Evolutionary conservation across 2,888 invertebrate genomes (phyloP), one percentile per base, ranked within the genome.

Genomic region (Ariolimax columbianus): DNA sequence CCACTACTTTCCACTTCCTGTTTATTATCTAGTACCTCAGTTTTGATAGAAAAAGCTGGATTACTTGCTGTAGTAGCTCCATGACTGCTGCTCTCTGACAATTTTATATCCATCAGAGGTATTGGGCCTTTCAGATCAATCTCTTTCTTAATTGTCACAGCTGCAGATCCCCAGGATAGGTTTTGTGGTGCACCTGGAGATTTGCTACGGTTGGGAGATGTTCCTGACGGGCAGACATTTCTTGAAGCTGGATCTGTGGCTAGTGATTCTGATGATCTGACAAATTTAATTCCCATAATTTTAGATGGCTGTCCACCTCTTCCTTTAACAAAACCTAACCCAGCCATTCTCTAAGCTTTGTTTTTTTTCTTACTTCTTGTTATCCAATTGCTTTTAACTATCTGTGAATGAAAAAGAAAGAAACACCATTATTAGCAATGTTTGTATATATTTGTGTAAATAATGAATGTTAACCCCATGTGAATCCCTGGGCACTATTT

Each of bases 251-350:
- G 17, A n/a, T n/a, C 30, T 77, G 51, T 26, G 43, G 51, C 33
- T 9, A 55, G 33, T 6, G 51, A 7, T 38, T 79, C 79, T 38
- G 79, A 63, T 23, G 79, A 59, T 40, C 70, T 81, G 63, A 81
- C 70, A 70, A 81, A 81, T 51, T 70, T 43, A 26, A 81, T 81
- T 26, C 79, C 79, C n/a, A n/a, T n/a, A n/a, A n/a, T n/a, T n/a
- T n/a, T n/a, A n/a, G n/a, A n/a, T n/a, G n/a, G n/a, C n/a, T n/a
- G n/a, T 40, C 79, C 66, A 40, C 51, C n/a, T 7, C 33, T 40
- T 2, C 86, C 92, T 91, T 89, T 92, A 7, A 88, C 91, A 4
- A 91, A n/a, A 26, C 77, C 51, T 30, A 51, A 26, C 4, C 77
- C 55, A 14, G 77, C 51, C 77, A 55, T 77, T 14, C n/a, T n/a